Evolutionary conservation across 1,140 invertebrate species (phyloP).

Genomic region (Drosophila bifasciata): DNA sequence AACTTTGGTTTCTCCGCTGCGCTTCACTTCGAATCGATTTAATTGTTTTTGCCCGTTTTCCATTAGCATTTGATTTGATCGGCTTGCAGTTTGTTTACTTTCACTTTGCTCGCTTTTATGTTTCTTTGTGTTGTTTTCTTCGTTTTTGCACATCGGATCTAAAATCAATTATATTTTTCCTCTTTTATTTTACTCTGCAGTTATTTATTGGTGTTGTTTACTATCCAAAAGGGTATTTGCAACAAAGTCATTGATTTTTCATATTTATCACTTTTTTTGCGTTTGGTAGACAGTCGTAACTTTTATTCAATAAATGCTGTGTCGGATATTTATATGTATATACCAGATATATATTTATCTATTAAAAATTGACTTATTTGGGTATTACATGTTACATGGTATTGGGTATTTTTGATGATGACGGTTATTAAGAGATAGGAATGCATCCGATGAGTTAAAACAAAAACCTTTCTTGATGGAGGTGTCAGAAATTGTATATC

Average conservation of each 20-base stretch:
- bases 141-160: conserved; percentile 24
- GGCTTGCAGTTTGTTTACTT: conserved; percentile 32
- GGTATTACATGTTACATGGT: too few species aligned
- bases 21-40: conserved; percentile 5
- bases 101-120: conserved; percentile 30
- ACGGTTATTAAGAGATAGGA: too few species aligned
- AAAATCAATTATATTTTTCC: conserved; percentile 54
- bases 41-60: conserved; percentile 31
- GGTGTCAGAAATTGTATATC: too few species aligned
- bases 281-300: neutral
- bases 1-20: too few species aligned
- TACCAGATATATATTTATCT: too few species aligned
- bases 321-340: too few species aligned
- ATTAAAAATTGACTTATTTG: too few species aligned
- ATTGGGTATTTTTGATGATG: too few species aligned
- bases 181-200: conserved; percentile 1
- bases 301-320: too few species aligned
- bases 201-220: conserved; percentile 24
- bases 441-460: too few species aligned
- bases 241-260: conserved; percentile 33
- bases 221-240: too few species aligned
- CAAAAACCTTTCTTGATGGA: too few species aligned
- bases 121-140: conserved; percentile 21
- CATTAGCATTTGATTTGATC: conserved; percentile 35
- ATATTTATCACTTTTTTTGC: conserved; percentile 40